These are phyloP conservation scores for Orcinus orca DNA, from an alignment of 2,113 vertebrate species.

Conservation along the genomic window DNA sequence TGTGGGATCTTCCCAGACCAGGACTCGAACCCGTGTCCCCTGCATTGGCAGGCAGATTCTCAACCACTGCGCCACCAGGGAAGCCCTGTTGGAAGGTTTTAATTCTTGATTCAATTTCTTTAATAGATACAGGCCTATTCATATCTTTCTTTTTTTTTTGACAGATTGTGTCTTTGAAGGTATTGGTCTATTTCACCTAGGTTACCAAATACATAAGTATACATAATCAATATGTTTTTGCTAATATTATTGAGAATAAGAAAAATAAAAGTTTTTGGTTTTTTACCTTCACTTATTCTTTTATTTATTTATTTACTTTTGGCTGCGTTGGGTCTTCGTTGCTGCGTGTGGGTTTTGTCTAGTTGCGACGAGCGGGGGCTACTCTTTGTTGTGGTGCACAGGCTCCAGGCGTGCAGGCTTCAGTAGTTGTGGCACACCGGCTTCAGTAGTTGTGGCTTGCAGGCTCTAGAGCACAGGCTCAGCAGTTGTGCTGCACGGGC, in stretches of 20 bases:
- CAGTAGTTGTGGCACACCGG: neutral
- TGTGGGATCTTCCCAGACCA: too few species aligned
- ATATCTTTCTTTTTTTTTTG: too few species aligned
- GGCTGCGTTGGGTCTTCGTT: neutral
- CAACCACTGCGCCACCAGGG: too few species aligned
- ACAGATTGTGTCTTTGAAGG: neutral
- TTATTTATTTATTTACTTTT: neutral
- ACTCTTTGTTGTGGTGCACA: neutral
- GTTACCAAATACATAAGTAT: neutral
- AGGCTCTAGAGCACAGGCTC: neutral
- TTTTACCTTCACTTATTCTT: too few species aligned
- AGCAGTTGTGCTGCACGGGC: accelerated
- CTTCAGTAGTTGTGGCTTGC: neutral
- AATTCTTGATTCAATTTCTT: neutral
- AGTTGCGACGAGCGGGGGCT: neutral
- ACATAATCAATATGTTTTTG: too few species aligned
- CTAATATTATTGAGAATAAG: neutral
- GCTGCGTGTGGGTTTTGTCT: neutral
- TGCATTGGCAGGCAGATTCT: too few species aligned
- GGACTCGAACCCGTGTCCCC: too few species aligned
- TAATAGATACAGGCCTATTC: neutral
- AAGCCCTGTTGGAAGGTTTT: neutral
- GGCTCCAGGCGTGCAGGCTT: accelerated
- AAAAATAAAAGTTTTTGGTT: neutral
- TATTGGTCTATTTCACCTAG: neutral